These are phyloP conservation scores for Panagrolaimus sp. DNA, from an alignment of 1,140 invertebrate genomes.

Conservation along the genomic window DNA sequence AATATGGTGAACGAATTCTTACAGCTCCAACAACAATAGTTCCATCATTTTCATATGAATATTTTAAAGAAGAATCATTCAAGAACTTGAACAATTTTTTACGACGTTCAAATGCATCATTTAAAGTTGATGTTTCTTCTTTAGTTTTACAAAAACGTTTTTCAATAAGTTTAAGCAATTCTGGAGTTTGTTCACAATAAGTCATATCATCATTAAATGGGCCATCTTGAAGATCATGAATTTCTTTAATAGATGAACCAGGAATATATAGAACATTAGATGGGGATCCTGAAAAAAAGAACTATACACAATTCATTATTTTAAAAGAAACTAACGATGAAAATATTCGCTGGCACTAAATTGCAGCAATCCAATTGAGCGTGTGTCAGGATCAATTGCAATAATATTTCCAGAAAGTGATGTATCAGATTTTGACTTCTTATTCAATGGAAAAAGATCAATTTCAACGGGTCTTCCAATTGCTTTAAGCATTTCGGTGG, in stretches of 20 bases:
- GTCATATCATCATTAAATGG: background rate
- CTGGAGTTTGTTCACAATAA: background rate
- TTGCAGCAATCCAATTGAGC: background rate
- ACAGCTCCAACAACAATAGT: background rate
- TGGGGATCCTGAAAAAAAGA: no score
- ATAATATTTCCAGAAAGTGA: background rate
- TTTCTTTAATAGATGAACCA: background rate
- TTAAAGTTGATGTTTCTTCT: background rate
- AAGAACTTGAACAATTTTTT: background rate
- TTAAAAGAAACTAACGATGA: background rate
- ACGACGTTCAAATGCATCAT: background rate
- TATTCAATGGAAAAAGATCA: background rate
- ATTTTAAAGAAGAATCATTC: background rate
- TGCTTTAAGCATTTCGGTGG: background rate
- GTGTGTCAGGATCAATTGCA: background rate
- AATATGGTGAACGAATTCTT: background rate
- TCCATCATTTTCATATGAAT: background rate
- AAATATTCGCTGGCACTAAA: background rate
- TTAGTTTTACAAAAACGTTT: background rate
- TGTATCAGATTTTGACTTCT: background rate
- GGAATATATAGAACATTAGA: background rate
- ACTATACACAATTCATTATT: background rate
- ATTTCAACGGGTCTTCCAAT: conserved; percentile 1
- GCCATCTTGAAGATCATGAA: background rate
- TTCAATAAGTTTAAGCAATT: background rate